These are phyloP conservation scores for Tigriopus californicus DNA, from an alignment of 2,888 invertebrate genomes.

Conservation along the genomic window DNA sequence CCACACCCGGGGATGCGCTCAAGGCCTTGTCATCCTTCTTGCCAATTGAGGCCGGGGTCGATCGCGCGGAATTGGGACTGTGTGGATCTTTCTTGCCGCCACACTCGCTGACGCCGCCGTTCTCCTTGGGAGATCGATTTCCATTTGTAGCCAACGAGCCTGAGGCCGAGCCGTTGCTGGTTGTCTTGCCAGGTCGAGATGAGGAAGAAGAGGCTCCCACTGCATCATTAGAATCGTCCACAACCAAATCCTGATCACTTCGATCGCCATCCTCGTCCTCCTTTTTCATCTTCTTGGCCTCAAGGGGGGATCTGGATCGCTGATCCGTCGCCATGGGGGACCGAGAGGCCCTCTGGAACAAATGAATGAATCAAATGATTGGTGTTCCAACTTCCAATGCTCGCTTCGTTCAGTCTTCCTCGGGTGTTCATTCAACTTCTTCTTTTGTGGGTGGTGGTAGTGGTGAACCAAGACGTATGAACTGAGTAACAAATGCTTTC, in stretches of 20 bases:
- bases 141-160: neutral
- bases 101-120: neutral
- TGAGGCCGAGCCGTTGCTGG: neutral
- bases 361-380: neutral
- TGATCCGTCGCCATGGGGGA: neutral
- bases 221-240: slow-evolving; percentile 9
- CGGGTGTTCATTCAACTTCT: too few relatives aligned
- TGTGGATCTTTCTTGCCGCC: neutral
- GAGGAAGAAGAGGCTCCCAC: neutral
- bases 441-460: too few relatives aligned
- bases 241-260: slow-evolving; percentile 14
- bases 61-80: slow-evolving; percentile 12
- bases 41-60: neutral
- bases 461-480: too few relatives aligned
- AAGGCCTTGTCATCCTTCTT: neutral
- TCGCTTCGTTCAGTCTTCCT: too few relatives aligned
- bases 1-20: neutral
- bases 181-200: neutral
- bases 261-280: slow-evolving; percentile 12
- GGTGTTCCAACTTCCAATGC: too few relatives aligned
- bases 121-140: neutral
- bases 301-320: neutral
- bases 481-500: neutral
- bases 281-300: slow-evolving; percentile 5
- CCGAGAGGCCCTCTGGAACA: neutral